A percentile compares a stretch with the other conserved stretches of the same genome.
Conservation (phyloP, 2,797 vertebrate species). For the Neosalanx taihuensis region DNA sequence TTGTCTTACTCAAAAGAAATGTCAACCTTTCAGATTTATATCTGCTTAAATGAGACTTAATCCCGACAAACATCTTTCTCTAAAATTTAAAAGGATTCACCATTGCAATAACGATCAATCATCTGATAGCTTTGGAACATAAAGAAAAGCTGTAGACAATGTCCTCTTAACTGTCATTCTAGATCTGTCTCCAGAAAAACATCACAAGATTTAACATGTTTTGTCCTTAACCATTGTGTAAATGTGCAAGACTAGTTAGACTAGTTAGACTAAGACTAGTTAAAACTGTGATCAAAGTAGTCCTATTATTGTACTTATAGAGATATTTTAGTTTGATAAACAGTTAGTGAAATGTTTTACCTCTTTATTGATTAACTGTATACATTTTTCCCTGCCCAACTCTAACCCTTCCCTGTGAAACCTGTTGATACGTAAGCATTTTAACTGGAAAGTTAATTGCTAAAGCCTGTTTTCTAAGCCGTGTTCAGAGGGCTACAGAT, state of each 20-base stretch:
- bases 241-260: no score
- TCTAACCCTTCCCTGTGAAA: no score
- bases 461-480: conserved; percentile 37
- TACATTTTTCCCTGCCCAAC: conserved; percentile 41
- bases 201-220: neutral
- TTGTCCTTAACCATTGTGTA: neutral
- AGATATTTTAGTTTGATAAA: conserved; percentile 6
- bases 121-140: no score
- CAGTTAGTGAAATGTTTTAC: conserved; percentile 24
- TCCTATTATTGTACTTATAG: neutral
- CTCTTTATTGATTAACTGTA: conserved; percentile 34
- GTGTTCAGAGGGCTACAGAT: conserved; percentile 9
- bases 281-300: neutral
- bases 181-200: neutral
- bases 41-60: no score
- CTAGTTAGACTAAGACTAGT: no score
- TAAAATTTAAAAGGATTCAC: neutral
- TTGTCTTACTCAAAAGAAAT: no score
- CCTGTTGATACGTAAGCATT: conserved; percentile 39
- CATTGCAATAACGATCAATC: no score
- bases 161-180: no score
- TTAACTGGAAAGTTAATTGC: conserved; percentile 51
- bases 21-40: no score
- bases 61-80: neutral
- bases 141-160: no score